Evolutionary conservation across 2,888 invertebrate species (phyloP).

Genomic region (Synergus umbraculus): DNA sequence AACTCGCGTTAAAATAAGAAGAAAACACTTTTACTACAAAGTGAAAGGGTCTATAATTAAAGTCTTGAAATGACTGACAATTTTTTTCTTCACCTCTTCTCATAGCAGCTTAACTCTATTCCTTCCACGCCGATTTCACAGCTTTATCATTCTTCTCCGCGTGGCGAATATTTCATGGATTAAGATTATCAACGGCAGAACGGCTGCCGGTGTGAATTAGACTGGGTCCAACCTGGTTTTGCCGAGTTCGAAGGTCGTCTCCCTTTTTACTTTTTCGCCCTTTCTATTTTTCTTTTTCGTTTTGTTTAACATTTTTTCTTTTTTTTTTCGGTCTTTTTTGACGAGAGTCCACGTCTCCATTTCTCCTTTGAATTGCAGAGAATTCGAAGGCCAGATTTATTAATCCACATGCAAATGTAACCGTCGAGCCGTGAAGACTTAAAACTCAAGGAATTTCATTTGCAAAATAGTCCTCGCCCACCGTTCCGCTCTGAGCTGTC

Average conservation of each 20-base stretch:
- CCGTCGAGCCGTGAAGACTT: slow-evolving; percentile 29
- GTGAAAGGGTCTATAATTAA: slow-evolving; percentile 25
- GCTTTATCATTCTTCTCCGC: slow-evolving; percentile 58
- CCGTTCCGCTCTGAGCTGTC: slow-evolving; percentile 26
- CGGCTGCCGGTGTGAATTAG: slow-evolving; percentile 46
- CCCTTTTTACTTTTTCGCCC: slow-evolving; percentile 20
- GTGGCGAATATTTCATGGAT: slow-evolving; percentile 64
- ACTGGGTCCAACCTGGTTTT: slow-evolving; percentile 16
- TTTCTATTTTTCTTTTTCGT: not conserved
- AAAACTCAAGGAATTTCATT: slow-evolving; percentile 33
- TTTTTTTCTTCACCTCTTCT: slow-evolving; percentile 31
- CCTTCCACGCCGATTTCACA: slow-evolving; percentile 53
- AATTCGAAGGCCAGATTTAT: slow-evolving; percentile 36
- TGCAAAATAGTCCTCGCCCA: slow-evolving; percentile 20
- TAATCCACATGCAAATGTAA: slow-evolving; percentile 30
- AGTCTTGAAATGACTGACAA: slow-evolving; percentile 16
- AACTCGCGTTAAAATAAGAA: too few relatives aligned
- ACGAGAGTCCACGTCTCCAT: slow-evolving; percentile 5
- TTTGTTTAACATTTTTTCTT: not conserved
- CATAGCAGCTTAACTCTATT: slow-evolving; percentile 38
- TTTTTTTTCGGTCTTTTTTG: not conserved
- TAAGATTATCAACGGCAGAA: slow-evolving; percentile 59
- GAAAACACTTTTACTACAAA: not conserved
- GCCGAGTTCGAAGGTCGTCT: slow-evolving; percentile 48
- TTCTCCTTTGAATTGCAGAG: slow-evolving; percentile 34